A percentile compares a stretch with the other conserved stretches of the same genome.
Conservation (phyloP, 1,140 invertebrate genomes). For the Brachionus rubens region DNA sequence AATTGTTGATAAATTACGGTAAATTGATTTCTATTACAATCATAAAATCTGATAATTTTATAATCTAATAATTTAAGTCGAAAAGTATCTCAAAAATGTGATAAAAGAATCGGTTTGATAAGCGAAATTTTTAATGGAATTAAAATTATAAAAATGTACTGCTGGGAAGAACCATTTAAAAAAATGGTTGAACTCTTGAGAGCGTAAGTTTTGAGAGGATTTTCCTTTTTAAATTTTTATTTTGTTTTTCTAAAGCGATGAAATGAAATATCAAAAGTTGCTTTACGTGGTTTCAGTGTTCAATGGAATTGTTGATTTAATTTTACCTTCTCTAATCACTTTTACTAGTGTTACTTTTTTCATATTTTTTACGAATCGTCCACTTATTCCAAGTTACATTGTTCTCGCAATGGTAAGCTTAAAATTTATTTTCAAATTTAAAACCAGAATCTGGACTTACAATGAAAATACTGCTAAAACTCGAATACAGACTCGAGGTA, state of each 20-base stretch:
- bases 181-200: neutral
- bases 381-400: slow-evolving; percentile 26
- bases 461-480: too few species aligned
- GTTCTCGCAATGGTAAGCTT: slow-evolving; percentile 19
- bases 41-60: neutral
- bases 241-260: neutral
- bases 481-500: too few species aligned
- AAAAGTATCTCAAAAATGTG: slow-evolving; percentile 53
- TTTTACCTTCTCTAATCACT: neutral
- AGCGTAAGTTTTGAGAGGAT: slow-evolving; percentile 2
- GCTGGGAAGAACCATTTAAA: slow-evolving; percentile 53
- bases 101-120: slow-evolving; percentile 79
- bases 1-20: slow-evolving; percentile 1
- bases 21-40: neutral
- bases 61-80: neutral
- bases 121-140: slow-evolving; percentile 85
- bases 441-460: too few species aligned
- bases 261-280: slow-evolving; percentile 29
- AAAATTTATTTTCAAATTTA: neutral
- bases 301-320: neutral
- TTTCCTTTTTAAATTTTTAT: neutral
- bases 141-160: slow-evolving; percentile 80
- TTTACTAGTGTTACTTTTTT: slow-evolving; percentile 7
- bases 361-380: slow-evolving; percentile 4
- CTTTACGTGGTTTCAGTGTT: neutral